Base-by-base conservation (phyloP, 2,797 vertebrate genomes). In the Pseudochaenichthys georgianus region DNA sequence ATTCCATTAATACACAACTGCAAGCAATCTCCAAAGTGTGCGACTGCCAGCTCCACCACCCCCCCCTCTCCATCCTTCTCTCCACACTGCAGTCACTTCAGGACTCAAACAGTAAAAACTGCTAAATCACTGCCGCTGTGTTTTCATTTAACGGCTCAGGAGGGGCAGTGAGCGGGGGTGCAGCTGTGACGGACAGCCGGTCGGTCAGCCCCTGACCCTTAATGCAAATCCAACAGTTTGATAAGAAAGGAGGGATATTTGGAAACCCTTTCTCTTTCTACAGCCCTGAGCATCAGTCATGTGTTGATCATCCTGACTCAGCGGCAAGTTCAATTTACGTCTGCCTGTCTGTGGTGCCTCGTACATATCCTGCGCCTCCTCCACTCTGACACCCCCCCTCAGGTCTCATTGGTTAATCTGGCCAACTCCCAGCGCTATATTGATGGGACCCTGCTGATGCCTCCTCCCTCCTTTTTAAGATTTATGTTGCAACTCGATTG, bases 401-500 rank as follows among this genome's bases (percentile, higher is more conserved):
- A 76, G 17, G 52, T 60, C 77, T 72, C 80, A 82, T 83, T 88
- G 89, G 87, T 74, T 81, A 53, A 82, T 82, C 77, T 78, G 83
- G 71, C 75, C 77, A 58, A 85, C 82, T 82, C 81, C 68, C 76
- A 64, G 65, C 21, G 2, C 43, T 46, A 59, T 88, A 92, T 89
- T 89, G 89, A 93, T 89, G 84, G 90, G 77, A 67, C 64, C 65
- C 70, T 78, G 84, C 77, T 79, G 86, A 86, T 70, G 73, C 79
- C 71, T 62, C 83, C 78, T 15, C 83, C 77, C 79, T 73, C 55
- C 74, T 63, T 69, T 75, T 84, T 57, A 72, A 88, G 87, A 95
- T 93, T 92, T 88, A 94, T 92, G 84, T 73, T 51, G 75, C 84
- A 83, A 82, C 82, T 91, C 77, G 73, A 91, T 91, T 75, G 87